Base-by-base conservation (phyloP, 2,797 vertebrate genomes). In the Lophura swinhoii region DNA sequence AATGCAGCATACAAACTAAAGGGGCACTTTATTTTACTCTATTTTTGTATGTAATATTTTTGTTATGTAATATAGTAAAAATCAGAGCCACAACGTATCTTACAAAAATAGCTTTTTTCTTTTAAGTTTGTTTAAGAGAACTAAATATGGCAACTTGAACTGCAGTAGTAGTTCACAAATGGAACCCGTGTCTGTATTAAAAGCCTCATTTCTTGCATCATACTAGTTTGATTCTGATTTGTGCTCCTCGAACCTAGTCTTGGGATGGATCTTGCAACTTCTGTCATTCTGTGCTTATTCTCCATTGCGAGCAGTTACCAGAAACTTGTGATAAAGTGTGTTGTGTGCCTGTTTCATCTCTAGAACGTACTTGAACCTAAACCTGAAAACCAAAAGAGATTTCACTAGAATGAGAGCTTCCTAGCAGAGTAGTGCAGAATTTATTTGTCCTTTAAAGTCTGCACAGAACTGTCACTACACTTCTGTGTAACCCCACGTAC, bases 1-100 rank as follows among this genome's bases (percentile, higher is more conserved):
- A 95, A 92, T 91, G 95, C 92, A 96, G 87, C 83, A 39, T 94
- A 67, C 75, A 89, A 93, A 82, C 78, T 85, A 90, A 95, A 88
- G 84, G 88, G 94, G 92, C 91, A 93, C 93, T 94, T 96, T 94
- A 93, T 92, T 95, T 94, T 91, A 91, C 90, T 97, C 84, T 97
- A 96, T 96, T 97, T 98, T 97, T 91, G 51, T 94, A 94, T 94
- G 94, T 95, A 94, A 56, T 97, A 91, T 94, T 97, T 95, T 97
- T 95, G 89, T 94, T 94, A 94, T 73, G 75, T 93, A 79, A 87
- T 59, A 88, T 68, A 94, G 66, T 62, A 63, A 80, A 94, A 93
- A 80, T 2, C 22, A 94, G 83, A 88, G 33, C 86, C 73, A 72
- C 82, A 35, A 10, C 37, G 1, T 71, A 79, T 85, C 75, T 84